Conservation (phyloP, 2,888 invertebrate genomes). For the Pimpla rufipes region DNA sequence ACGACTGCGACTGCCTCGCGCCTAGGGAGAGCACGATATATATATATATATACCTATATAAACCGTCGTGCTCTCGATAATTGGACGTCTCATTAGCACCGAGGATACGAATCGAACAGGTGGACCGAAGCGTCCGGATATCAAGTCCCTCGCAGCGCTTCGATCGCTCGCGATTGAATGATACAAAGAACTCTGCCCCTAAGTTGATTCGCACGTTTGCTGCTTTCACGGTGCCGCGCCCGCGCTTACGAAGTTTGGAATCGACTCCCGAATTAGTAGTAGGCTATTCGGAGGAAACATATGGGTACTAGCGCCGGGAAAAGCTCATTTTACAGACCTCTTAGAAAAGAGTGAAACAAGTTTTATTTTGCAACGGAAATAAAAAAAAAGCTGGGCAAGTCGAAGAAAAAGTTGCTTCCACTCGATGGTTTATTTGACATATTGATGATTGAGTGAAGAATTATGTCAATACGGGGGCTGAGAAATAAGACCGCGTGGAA, state of each 20-base stretch:
- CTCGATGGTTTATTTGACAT: background rate
- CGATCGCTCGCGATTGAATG: constrained; percentile 3
- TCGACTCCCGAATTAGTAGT: background rate
- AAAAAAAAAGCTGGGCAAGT: too few relatives aligned
- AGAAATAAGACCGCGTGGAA: background rate
- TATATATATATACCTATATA: background rate
- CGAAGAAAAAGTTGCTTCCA: background rate
- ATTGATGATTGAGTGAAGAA: background rate
- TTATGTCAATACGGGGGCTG: background rate
- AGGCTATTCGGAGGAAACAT: background rate
- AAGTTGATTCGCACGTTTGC: background rate
- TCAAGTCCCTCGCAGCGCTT: constrained; percentile 3
- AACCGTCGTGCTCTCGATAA: constrained; percentile 64
- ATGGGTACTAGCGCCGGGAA: background rate
- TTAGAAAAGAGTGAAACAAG: too few relatives aligned
- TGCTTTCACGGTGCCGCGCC: background rate
- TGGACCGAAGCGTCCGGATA: constrained; percentile 53
- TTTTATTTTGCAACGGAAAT: too few relatives aligned
- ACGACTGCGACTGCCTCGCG: constrained; percentile 27
- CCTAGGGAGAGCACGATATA: background rate
- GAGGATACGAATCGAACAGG: constrained; percentile 70
- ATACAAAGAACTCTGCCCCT: background rate
- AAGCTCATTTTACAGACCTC: background rate
- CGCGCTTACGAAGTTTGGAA: too few relatives aligned
- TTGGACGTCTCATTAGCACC: constrained; percentile 77